phyloP scores from a whole-genome alignment of 2,797 vertebrate species.

The Sebastes vulpes region DNA sequence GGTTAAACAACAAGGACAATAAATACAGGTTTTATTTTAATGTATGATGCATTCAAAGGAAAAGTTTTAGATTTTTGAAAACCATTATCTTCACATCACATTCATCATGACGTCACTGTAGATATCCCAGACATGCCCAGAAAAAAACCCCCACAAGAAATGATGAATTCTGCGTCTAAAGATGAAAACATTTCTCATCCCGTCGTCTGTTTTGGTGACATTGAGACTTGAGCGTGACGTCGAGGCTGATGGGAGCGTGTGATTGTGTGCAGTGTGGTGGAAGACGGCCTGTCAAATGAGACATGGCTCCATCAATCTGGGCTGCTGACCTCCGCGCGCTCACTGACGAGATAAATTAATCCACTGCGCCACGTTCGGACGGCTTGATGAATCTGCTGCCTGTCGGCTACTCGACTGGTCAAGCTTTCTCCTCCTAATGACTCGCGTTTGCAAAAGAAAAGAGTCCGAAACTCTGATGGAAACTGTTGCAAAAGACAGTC shows the following conservation, averaged over 20 bases:
- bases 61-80: not conserved
- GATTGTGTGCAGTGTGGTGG: slow-evolving; percentile 76
- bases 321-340: slow-evolving; percentile 59
- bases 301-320: slow-evolving; percentile 76
- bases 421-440: slow-evolving; percentile 32
- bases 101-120: not conserved
- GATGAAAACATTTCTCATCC: slow-evolving; percentile 35
- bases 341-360: slow-evolving; percentile 57
- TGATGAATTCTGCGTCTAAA: slow-evolving; percentile 50
- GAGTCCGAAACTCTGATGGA: slow-evolving; percentile 27
- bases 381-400: slow-evolving; percentile 49
- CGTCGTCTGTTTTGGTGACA: slow-evolving; percentile 42
- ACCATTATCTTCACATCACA: not conserved
- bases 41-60: not conserved
- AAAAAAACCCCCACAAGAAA: not conserved
- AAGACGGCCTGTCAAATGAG: slow-evolving; percentile 78
- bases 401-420: slow-evolving; percentile 26
- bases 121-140: not conserved
- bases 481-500: slow-evolving; percentile 52
- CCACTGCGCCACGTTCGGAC: not conserved
- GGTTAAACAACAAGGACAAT: not conserved
- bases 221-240: slow-evolving; percentile 33
- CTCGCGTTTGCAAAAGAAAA: slow-evolving; percentile 42
- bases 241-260: slow-evolving; percentile 27
- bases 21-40: not conserved